Evolutionary conservation across 2,113 vertebrate genomes (phyloP).

Genomic region (Lipotes vexillifer): DNA sequence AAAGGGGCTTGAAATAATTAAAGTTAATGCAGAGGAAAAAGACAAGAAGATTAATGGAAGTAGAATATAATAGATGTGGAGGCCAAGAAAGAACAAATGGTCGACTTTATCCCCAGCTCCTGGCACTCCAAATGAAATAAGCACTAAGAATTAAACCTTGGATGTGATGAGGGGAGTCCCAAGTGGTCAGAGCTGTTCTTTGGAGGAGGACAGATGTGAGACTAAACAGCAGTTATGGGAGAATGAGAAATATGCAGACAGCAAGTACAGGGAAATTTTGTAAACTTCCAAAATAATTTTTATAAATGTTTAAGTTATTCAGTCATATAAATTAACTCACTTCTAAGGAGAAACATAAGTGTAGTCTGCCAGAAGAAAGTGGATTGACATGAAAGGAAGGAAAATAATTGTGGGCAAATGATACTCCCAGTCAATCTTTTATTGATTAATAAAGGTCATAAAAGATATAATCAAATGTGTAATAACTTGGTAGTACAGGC

Average conservation of each 20-base stretch:
- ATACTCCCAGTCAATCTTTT: background rate
- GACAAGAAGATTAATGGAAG: background rate
- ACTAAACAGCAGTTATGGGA: too few relatives aligned
- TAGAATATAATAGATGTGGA: background rate
- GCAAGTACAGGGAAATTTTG: background rate
- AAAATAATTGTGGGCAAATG: background rate
- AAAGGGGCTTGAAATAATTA: background rate
- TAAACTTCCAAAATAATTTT: background rate
- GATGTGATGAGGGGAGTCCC: background rate
- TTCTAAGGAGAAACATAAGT: background rate
- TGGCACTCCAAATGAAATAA: background rate
- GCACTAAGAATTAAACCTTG: accelerated
- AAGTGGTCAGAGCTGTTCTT: accelerated
- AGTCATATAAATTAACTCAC: background rate
- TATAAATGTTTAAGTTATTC: background rate
- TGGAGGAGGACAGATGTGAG: accelerated
- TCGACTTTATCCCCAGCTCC: background rate
- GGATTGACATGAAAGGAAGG: background rate
- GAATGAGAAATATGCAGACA: background rate
- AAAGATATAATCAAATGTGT: background rate
- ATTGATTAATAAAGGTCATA: background rate
- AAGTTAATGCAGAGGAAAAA: background rate
- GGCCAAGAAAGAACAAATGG: background rate
- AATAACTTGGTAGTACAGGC: background rate
- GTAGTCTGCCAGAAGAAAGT: background rate